Conservation (phyloP, 2,797 vertebrate species). For the Nothura maculosa region DNA sequence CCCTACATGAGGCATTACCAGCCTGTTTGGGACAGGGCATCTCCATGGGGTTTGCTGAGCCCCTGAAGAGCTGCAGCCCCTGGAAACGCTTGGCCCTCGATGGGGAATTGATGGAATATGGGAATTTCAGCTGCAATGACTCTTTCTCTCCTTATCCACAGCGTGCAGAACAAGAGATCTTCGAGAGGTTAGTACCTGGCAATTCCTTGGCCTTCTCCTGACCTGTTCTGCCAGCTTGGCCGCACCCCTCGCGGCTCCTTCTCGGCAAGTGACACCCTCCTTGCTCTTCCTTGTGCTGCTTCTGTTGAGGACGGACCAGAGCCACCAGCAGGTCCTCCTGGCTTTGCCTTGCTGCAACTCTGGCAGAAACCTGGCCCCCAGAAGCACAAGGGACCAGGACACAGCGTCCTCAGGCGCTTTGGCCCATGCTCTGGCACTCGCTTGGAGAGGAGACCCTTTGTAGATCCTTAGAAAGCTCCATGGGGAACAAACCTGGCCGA, state of each 20-base stretch:
- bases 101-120: not conserved
- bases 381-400: not conserved
- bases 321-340: fast-evolving
- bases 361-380: not conserved
- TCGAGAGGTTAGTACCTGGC: conserved; percentile 85
- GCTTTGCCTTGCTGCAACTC: not conserved
- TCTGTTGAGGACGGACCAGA: not conserved
- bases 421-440: not conserved
- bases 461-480: not conserved
- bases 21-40: not conserved
- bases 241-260: not conserved
- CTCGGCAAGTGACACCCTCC: not conserved
- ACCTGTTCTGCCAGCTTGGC: not conserved
- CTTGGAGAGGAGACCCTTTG: not conserved
- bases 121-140: not conserved
- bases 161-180: conserved; percentile 87
- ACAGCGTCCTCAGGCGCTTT: not conserved
- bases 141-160: conserved; percentile 78
- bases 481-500: not conserved
- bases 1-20: not conserved
- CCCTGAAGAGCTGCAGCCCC: not conserved
- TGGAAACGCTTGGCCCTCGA: not conserved
- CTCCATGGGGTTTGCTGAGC: not conserved
- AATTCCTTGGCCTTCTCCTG: not conserved
- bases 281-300: not conserved